phyloP scores from a whole-genome alignment of 2,797 vertebrate species.

The Alca torda region DNA sequence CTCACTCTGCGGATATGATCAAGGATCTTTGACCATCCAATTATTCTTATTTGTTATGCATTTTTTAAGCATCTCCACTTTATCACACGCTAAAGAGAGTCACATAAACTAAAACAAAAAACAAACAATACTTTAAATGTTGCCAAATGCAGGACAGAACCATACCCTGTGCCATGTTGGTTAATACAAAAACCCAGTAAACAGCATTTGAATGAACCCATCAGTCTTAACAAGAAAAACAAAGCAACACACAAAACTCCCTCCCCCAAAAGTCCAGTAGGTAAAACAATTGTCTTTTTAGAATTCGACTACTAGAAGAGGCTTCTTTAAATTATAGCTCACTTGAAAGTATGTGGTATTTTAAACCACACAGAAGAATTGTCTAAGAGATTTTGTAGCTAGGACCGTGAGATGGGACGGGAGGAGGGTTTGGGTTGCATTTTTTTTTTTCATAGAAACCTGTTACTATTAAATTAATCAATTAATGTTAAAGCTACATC shows the following conservation, averaged over 20 bases:
- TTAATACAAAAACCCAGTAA: background rate
- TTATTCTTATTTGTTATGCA: background rate
- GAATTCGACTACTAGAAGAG: background rate
- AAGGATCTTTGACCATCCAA: background rate
- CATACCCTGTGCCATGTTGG: background rate
- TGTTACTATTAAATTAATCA: background rate
- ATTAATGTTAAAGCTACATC: background rate
- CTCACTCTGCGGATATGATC: background rate
- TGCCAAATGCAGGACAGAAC: background rate
- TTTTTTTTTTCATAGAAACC: background rate
- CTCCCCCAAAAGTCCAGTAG: background rate
- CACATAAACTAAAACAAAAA: background rate
- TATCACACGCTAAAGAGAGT: background rate
- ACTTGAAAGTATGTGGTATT: background rate
- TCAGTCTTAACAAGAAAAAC: background rate
- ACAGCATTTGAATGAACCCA: background rate
- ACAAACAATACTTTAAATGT: background rate
- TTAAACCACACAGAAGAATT: background rate
- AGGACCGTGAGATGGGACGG: background rate
- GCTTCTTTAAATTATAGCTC: background rate
- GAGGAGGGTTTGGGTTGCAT: background rate
- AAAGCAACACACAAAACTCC: background rate
- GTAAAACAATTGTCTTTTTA: background rate
- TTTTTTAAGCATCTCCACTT: background rate
- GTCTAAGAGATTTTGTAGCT: background rate